phyloP scores from a whole-genome alignment of 2,888 invertebrate genomes.

The Pyrrhia umbra region DNA sequence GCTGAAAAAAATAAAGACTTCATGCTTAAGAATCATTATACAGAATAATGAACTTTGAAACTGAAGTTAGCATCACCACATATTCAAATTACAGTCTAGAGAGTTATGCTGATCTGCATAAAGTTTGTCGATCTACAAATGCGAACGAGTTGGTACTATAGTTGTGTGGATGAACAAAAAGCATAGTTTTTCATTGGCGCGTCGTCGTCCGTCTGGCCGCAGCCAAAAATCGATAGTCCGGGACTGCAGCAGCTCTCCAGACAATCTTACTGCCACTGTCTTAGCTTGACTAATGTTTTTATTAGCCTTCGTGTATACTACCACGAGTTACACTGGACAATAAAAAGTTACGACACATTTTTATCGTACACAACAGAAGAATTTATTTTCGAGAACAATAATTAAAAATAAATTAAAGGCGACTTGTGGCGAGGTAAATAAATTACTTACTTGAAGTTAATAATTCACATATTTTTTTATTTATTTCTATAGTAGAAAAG shows the following conservation, averaged over 20 bases:
- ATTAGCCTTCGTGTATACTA: constrained; percentile 35
- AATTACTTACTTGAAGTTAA: too few relatives aligned
- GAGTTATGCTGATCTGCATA: constrained; percentile 56
- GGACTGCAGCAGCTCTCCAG: constrained; percentile 73
- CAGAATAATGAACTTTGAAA: constrained; percentile 1
- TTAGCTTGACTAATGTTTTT: constrained; percentile 60
- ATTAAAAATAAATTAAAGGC: too few relatives aligned
- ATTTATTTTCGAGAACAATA: too few relatives aligned
- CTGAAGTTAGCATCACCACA: constrained; percentile 37
- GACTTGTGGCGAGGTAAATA: too few relatives aligned
- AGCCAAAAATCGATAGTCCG: constrained; percentile 80
- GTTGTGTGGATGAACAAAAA: constrained; percentile 73
- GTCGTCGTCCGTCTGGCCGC: constrained; percentile 77
- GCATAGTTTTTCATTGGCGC: constrained; percentile 85
- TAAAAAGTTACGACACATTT: constrained; percentile 29
- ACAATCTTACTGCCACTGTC: constrained; percentile 63
- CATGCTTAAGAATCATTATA: neutral
- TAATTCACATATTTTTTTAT: too few relatives aligned
- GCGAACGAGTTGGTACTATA: constrained; percentile 67
- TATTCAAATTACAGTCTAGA: constrained; percentile 48
- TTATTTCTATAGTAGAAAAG: too few relatives aligned
- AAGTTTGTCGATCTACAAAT: constrained; percentile 68
- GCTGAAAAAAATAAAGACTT: neutral
- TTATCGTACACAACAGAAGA: neutral
- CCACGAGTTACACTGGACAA: constrained; percentile 29